Conservation (phyloP, 2,113 vertebrate species). For the Toxotes jaculatrix region DNA sequence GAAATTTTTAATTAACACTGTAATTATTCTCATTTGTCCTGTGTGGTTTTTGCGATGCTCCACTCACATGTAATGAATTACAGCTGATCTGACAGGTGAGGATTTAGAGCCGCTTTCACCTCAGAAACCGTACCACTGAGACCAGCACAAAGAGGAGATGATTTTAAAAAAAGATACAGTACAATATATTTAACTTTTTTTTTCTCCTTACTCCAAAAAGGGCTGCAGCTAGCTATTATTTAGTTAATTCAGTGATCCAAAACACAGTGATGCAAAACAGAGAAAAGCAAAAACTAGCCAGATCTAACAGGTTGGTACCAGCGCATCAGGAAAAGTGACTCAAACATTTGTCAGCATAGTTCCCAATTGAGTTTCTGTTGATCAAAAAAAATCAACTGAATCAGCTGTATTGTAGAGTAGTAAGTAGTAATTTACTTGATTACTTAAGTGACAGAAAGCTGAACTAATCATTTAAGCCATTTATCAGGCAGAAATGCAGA, state of each 20-base stretch:
- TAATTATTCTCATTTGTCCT: slow-evolving; percentile 63
- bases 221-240: no score
- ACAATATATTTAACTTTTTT: neutral
- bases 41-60: slow-evolving; percentile 38
- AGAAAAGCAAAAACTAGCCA: no score
- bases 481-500: neutral
- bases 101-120: slow-evolving; percentile 41
- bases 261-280: neutral
- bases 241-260: no score
- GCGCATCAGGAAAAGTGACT: no score
- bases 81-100: slow-evolving; percentile 40
- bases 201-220: neutral
- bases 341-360: no score
- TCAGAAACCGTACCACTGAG: slow-evolving; percentile 19
- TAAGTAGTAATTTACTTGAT: neutral
- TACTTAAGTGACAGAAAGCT: neutral
- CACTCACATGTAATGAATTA: slow-evolving; percentile 54
- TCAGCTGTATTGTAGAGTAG: no score
- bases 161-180: neutral
- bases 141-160: neutral
- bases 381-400: no score
- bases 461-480: neutral
- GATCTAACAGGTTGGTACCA: no score
- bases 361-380: no score
- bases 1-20: slow-evolving; percentile 59